A percentile compares a stretch with the other conserved stretches of the same genome.
These are phyloP conservation scores for Melangyna quadrimaculata DNA, from an alignment of 2,888 invertebrate genomes.

Conservation along the genomic window DNA sequence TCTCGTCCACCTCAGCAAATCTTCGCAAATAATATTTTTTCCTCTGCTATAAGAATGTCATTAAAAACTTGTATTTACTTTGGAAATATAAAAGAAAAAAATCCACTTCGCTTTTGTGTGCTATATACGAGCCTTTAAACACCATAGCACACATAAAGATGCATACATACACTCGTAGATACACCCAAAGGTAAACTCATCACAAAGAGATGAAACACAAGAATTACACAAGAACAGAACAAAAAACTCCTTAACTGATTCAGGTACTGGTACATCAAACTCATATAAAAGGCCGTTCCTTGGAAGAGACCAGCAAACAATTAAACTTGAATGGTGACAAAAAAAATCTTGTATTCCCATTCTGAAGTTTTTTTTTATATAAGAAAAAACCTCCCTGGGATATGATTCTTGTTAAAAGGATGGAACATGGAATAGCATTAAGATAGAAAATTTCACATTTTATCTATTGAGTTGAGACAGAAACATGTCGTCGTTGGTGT, in stretches of 20 bases:
- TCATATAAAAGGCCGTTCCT: constrained; percentile 9
- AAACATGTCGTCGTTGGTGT: not conserved
- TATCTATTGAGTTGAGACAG: not conserved
- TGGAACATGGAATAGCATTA: not conserved
- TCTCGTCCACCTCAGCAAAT: not conserved
- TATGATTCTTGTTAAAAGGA: constrained; percentile 59
- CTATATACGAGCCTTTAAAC: not conserved
- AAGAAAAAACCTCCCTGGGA: constrained; percentile 23
- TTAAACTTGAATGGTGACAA: constrained; percentile 44
- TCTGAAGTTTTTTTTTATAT: constrained; percentile 6
- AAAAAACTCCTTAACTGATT: constrained; percentile 31
- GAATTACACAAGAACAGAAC: not conserved
- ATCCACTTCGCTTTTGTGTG: not conserved
- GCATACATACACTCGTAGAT: not conserved
- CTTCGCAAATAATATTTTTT: not conserved
- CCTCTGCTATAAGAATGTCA: constrained; percentile 49
- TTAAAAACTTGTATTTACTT: constrained; percentile 54
- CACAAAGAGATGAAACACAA: constrained; percentile 35
- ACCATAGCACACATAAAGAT: not conserved
- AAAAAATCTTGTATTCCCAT: constrained; percentile 9
- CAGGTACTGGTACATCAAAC: constrained; percentile 36
- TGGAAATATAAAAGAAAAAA: not conserved
- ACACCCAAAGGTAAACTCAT: constrained; percentile 4
- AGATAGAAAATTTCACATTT: not conserved
- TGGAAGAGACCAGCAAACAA: constrained; percentile 35